Evolutionary conservation across 2,113 vertebrate species (phyloP).

Genomic region (Sorex araneus): DNA sequence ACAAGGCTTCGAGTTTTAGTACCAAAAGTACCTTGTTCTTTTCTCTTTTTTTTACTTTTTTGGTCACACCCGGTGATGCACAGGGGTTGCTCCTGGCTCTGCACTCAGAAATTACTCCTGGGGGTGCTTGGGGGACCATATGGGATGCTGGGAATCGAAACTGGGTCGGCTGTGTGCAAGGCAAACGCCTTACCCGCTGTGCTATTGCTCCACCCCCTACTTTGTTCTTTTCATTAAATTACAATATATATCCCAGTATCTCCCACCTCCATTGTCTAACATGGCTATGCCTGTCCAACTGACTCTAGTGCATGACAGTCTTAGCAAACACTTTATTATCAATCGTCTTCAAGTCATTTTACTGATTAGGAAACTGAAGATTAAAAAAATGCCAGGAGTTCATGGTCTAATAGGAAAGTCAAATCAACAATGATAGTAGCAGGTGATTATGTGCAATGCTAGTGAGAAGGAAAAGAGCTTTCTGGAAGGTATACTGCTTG

Average conservation of each 20-base stretch:
- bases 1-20: conserved; percentile 24
- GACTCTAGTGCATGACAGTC: background rate
- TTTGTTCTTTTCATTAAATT: conserved; percentile 31
- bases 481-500: conserved; percentile 24
- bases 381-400: conserved; percentile 25
- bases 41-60: no score
- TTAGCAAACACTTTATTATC: conserved; percentile 13
- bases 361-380: conserved; percentile 27
- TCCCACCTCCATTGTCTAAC: background rate
- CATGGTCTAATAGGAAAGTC: background rate
- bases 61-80: no score
- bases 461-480: background rate
- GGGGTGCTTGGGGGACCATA: no score
- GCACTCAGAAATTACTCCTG: no score
- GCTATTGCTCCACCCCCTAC: no score
- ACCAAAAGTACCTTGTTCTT: no score
- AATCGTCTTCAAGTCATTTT: conserved; percentile 17
- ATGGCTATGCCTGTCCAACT: background rate
- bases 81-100: no score
- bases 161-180: no score
- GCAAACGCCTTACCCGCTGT: no score
- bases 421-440: background rate
- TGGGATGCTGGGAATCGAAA: no score
- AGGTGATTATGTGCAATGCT: background rate
- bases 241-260: conserved; percentile 20